Evolutionary conservation across 2,797 vertebrate genomes (phyloP).

Genomic region (Ataeniobius toweri): DNA sequence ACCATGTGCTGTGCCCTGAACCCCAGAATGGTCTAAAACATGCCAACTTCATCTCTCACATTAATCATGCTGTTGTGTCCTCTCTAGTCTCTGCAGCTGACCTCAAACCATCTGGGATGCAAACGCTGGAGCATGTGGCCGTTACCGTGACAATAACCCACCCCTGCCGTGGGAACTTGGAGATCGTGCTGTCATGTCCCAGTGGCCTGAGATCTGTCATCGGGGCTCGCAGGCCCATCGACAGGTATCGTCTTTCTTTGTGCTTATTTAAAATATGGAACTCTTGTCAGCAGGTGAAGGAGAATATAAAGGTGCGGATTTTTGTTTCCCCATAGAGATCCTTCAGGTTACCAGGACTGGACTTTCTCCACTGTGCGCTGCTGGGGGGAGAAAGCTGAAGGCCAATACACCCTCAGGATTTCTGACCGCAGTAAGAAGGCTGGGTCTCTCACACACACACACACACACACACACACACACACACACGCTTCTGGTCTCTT

Average conservation of each 20-base stretch:
- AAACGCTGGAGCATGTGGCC: slow-evolving; percentile 92
- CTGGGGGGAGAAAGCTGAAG: slow-evolving; percentile 91
- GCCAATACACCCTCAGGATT: slow-evolving; percentile 85
- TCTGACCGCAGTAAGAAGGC: slow-evolving; percentile 86
- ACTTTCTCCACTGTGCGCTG: slow-evolving; percentile 97
- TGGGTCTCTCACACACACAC: slow-evolving; percentile 1
- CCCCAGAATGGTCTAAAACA: not conserved
- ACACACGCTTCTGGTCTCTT: not conserved
- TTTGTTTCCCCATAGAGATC: slow-evolving; percentile 77
- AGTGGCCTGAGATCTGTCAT: slow-evolving; percentile 91
- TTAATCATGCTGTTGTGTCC: not conserved
- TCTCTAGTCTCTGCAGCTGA: slow-evolving; percentile 82
- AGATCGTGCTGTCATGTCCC: slow-evolving; percentile 88
- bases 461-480: slow-evolving; percentile 3
- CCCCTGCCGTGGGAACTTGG: slow-evolving; percentile 88
- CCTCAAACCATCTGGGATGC: slow-evolving; percentile 87
- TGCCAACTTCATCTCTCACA: not conserved
- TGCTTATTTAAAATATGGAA: not conserved
- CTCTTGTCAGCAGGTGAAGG: not conserved
- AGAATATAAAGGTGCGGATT: not conserved
- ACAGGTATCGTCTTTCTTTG: slow-evolving; percentile 77
- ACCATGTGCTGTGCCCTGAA: not conserved
- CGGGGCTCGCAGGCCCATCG: slow-evolving; percentile 85
- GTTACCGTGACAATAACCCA: slow-evolving; percentile 89
- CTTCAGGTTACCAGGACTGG: slow-evolving; percentile 90